phyloP scores from a whole-genome alignment of 2,888 invertebrate genomes.

The Steromphala cineraria region DNA sequence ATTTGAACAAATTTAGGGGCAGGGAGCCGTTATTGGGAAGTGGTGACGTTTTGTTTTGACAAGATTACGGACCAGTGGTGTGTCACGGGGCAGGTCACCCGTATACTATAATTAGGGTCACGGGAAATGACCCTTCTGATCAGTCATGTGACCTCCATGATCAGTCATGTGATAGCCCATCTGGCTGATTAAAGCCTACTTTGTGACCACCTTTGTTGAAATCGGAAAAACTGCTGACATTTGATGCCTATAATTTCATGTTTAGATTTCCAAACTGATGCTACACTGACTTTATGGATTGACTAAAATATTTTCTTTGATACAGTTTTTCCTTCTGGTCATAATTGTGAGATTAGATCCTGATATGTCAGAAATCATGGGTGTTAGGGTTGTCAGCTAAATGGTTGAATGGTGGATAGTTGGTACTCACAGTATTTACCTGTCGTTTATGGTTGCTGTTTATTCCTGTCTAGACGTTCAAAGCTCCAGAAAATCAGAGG shows the following conservation, averaged over 20 bases:
- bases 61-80: neutral
- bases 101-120: constrained; percentile 17
- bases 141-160: neutral
- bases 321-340: no score
- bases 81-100: neutral
- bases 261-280: neutral
- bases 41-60: constrained; percentile 1
- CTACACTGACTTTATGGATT: neutral
- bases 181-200: neutral
- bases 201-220: neutral
- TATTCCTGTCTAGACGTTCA: no score
- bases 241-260: neutral
- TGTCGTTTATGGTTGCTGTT: no score
- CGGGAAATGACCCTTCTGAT: neutral
- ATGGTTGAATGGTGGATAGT: no score
- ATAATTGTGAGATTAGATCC: no score
- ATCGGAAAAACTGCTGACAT: neutral
- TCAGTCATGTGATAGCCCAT: neutral
- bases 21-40: neutral
- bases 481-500: neutral
- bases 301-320: no score
- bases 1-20: constrained; percentile 1
- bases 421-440: no score
- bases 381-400: no score
- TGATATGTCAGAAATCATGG: no score